Percentiles rank a stretch among this genome's conserved stretches.
Conservation (phyloP, 2,113 vertebrate genomes). For the Sorex fumeus region DNA sequence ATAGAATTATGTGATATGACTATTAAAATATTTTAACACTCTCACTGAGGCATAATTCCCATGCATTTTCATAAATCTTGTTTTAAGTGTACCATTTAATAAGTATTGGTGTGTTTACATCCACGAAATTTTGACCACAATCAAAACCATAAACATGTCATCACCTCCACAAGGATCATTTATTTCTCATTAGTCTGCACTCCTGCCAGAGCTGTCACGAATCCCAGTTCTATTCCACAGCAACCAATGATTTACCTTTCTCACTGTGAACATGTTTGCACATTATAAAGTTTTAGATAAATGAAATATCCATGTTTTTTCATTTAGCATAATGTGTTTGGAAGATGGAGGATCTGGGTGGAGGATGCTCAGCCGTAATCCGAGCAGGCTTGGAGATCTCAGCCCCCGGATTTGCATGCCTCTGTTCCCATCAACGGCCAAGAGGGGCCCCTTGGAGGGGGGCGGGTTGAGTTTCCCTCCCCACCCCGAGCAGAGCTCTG, state of each 20-base stretch:
- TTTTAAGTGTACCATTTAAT: neutral
- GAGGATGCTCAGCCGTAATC: too few species aligned
- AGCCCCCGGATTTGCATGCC: too few species aligned
- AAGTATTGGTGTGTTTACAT: neutral
- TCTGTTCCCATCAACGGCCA: too few species aligned
- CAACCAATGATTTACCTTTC: neutral
- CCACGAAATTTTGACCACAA: neutral
- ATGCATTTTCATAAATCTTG: neutral
- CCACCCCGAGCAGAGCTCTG: too few species aligned
- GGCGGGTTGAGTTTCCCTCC: too few species aligned
- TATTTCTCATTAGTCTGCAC: too few species aligned
- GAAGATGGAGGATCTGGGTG: too few species aligned
- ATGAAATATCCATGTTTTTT: neutral
- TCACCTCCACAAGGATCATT: neutral
- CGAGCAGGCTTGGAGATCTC: too few species aligned
- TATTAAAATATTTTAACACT: neutral
- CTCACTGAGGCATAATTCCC: neutral
- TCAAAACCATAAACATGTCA: neutral
- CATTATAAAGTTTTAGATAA: neutral
- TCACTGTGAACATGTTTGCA: neutral
- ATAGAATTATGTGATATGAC: neutral
- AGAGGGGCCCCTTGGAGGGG: too few species aligned
- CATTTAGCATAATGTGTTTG: neutral
- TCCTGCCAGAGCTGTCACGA: neutral
- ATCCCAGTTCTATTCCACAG: neutral